These are phyloP conservation scores for Coturnix japonica DNA, from an alignment of 2,113 vertebrate species.

Conservation along the genomic window DNA sequence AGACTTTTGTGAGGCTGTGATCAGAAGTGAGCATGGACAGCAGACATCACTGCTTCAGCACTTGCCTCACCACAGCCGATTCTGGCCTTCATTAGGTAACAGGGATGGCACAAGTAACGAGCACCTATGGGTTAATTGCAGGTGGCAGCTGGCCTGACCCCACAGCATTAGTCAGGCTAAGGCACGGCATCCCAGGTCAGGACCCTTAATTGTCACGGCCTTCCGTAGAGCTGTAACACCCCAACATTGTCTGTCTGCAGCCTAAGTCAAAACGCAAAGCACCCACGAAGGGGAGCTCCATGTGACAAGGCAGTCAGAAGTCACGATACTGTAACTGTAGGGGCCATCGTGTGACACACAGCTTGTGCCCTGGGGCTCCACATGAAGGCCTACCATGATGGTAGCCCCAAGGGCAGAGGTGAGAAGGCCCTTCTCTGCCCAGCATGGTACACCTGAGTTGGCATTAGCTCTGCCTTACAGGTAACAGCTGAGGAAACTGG, in stretches of 20 bases:
- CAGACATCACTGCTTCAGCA: not conserved
- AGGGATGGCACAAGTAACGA: not conserved
- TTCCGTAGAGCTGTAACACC: not conserved
- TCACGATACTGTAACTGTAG: fast-evolving
- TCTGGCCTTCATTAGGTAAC: not conserved
- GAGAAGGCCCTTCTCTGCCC: not conserved
- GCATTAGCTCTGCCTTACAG: not conserved
- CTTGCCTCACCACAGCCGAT: not conserved
- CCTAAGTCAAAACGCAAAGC: not conserved
- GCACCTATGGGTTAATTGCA: conserved; percentile 2
- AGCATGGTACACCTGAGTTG: not conserved
- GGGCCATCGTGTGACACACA: not conserved
- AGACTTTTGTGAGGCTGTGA: not conserved
- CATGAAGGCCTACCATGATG: not conserved
- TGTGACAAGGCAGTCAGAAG: not conserved
- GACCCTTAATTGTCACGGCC: conserved; percentile 27
- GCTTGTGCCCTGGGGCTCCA: fast-evolving
- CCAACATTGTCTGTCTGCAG: not conserved
- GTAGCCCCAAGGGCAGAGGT: not conserved
- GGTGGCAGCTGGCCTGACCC: not conserved
- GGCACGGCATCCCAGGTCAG: conserved; percentile 18
- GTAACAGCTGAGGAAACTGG: no score
- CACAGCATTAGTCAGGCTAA: not conserved
- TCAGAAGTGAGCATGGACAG: not conserved
- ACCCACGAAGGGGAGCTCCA: not conserved